Percentiles rank a stretch among this genome's conserved stretches.
Conservation (phyloP, 2,113 vertebrate genomes). For the Turdus rufiventris region DNA sequence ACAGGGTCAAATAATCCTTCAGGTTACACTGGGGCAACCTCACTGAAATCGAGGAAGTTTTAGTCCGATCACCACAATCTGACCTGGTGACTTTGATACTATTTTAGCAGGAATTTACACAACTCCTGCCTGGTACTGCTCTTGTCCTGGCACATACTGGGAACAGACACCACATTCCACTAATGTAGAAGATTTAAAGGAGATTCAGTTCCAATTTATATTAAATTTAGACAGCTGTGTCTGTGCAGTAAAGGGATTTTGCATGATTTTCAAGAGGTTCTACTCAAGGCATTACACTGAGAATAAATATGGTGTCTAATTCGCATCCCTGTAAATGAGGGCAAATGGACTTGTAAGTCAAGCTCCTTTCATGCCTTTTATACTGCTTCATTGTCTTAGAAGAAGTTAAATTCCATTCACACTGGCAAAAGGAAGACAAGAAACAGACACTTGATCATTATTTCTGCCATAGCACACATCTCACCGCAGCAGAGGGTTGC, state of each 20-base stretch:
- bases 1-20: neutral
- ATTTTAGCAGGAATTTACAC: neutral
- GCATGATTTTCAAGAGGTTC: neutral
- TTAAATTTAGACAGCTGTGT: neutral
- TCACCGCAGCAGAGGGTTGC: neutral
- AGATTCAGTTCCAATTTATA: neutral
- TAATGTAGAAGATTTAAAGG: neutral
- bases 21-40: neutral
- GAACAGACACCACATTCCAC: neutral
- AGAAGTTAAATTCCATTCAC: slow-evolving; percentile 11
- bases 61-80: neutral
- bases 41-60: neutral
- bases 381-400: neutral
- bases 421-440: neutral
- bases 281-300: neutral
- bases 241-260: neutral
- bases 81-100: neutral
- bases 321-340: neutral
- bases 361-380: neutral
- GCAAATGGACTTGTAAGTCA: neutral
- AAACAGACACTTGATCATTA: slow-evolving; percentile 11
- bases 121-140: neutral
- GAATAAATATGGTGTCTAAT: neutral
- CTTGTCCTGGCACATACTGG: neutral
- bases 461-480: neutral